These are phyloP conservation scores for Dicentrarchus labrax DNA, from an alignment of 2,113 vertebrate genomes.

Conservation along the genomic window DNA sequence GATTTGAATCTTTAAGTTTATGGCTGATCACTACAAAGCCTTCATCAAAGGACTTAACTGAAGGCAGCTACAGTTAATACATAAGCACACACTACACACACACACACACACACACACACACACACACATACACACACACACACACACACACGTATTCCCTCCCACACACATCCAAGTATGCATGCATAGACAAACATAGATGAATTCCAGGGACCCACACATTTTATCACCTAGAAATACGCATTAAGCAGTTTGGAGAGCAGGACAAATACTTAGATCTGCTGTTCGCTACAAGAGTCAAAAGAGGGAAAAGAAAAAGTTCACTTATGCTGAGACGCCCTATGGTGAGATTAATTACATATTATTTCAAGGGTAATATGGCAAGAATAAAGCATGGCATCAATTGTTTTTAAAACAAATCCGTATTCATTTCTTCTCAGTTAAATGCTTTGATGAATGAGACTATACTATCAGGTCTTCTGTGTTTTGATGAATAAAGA, in stretches of 20 bases:
- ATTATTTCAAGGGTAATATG: background rate
- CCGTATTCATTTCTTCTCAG: too few relatives aligned
- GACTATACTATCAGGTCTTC: background rate
- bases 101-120: background rate
- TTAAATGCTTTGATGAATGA: background rate
- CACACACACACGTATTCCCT: background rate
- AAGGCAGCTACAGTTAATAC: constrained; percentile 1
- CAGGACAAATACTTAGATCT: background rate
- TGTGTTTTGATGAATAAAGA: background rate
- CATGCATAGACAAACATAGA: constrained; percentile 4
- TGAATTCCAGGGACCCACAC: constrained; percentile 4
- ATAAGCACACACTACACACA: background rate
- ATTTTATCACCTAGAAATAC: constrained; percentile 18
- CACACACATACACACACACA: constrained; percentile 1
- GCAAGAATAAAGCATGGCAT: background rate
- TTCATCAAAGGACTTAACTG: background rate
- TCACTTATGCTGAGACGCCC: background rate
- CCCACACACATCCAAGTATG: constrained; percentile 13
- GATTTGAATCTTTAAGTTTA: background rate
- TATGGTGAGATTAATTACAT: background rate
- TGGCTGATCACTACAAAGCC: constrained; percentile 3
- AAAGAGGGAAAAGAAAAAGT: background rate
- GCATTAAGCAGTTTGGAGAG: background rate
- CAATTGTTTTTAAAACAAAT: background rate
- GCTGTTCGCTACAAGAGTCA: background rate